These are phyloP conservation scores for Notarius quadriscutis DNA, from an alignment of 2,113 vertebrate genomes.

Conservation along the genomic window DNA sequence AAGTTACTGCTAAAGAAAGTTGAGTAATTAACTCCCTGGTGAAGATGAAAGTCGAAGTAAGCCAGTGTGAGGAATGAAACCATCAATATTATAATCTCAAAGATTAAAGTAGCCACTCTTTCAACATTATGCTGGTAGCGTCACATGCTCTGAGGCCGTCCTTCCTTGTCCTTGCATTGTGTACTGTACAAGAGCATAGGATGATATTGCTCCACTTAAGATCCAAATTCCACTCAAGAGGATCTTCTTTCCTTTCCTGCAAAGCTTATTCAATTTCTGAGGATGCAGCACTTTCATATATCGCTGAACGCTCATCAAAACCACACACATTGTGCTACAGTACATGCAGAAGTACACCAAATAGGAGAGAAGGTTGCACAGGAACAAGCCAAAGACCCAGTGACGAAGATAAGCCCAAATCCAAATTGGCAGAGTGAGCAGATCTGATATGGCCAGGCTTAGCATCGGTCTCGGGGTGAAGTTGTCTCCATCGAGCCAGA, in stretches of 20 bases:
- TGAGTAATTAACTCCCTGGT: slow-evolving; percentile 63
- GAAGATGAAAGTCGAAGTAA: slow-evolving; percentile 66
- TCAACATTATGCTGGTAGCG: slow-evolving; percentile 54
- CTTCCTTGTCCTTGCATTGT: not conserved
- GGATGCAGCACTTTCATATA: slow-evolving; percentile 69
- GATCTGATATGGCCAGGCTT: too few relatives aligned
- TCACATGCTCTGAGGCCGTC: slow-evolving; percentile 21
- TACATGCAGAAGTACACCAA: slow-evolving; percentile 72
- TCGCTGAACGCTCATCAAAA: slow-evolving; percentile 71
- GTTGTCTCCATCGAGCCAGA: slow-evolving; percentile 35
- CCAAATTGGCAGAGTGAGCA: slow-evolving; percentile 57
- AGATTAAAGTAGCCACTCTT: slow-evolving; percentile 45
- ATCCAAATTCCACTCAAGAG: slow-evolving; percentile 61
- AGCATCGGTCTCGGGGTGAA: too few relatives aligned
- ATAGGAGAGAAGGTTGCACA: slow-evolving; percentile 67
- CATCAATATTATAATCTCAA: slow-evolving; percentile 68
- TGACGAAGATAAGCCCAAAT: slow-evolving; percentile 66
- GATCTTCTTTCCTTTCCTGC: slow-evolving; percentile 37
- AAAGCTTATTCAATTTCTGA: slow-evolving; percentile 60
- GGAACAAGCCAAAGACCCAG: slow-evolving; percentile 61
- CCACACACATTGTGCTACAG: slow-evolving; percentile 70
- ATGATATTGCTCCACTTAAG: slow-evolving; percentile 50
- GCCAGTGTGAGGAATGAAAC: slow-evolving; percentile 66
- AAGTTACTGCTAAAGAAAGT: slow-evolving; percentile 54
- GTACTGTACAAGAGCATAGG: slow-evolving; percentile 58